Evolutionary conservation across 1,140 invertebrate species (phyloP).

Genomic region (Nixonia krombeini): DNA sequence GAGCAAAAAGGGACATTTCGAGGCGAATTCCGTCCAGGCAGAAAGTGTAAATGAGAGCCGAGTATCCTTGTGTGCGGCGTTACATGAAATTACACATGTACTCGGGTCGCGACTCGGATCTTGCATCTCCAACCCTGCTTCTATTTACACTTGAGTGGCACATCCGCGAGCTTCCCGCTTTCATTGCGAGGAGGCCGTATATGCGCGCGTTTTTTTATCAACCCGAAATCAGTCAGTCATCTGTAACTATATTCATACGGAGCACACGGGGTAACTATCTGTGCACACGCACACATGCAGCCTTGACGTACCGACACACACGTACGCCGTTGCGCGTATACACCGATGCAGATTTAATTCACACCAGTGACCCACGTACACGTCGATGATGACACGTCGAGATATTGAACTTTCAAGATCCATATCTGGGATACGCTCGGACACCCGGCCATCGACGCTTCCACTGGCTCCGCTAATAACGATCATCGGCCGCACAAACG

Average conservation of each 20-base stretch:
- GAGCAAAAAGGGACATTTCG: not conserved
- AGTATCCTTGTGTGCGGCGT: not conserved
- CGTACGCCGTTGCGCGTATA: no score
- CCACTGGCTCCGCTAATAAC: not conserved
- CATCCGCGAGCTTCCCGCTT: not conserved
- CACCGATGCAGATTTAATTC: no score
- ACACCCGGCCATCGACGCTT: not conserved
- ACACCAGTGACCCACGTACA: not conserved
- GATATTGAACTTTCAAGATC: not conserved
- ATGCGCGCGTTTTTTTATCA: not conserved
- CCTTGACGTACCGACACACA: no score
- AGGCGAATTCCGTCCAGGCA: not conserved
- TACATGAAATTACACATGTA: slow-evolving; percentile 8
- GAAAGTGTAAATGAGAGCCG: not conserved
- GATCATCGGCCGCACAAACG: not conserved
- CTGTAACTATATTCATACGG: not conserved
- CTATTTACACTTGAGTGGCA: slow-evolving; percentile 2
- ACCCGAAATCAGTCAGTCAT: not conserved
- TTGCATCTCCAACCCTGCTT: not conserved
- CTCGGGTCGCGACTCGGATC: not conserved
- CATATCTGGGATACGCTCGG: not conserved
- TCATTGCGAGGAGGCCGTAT: not conserved
- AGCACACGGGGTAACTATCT: no score
- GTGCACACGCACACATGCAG: no score
- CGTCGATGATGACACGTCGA: not conserved